Evolutionary conservation across 1,140 invertebrate genomes (phyloP).

Genomic region (Bombus pyrosoma): DNA sequence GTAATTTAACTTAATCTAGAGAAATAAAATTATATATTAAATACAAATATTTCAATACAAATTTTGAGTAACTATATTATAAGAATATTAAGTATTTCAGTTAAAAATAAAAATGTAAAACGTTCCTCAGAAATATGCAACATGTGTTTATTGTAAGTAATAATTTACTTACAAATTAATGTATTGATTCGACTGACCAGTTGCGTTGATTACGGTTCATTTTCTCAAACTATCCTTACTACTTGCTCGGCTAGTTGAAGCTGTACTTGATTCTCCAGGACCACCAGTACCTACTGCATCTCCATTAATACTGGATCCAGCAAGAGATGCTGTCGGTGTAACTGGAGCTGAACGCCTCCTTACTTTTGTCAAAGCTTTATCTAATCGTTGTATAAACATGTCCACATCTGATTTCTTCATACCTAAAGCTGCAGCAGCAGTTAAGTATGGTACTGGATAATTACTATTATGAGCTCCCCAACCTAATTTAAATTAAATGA

Average conservation of each 20-base stretch:
- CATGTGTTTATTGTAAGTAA: conserved; percentile 56
- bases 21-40: background rate
- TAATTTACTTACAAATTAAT: conserved; percentile 74
- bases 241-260: conserved; percentile 83
- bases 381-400: conserved; percentile 85
- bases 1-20: background rate
- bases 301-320: conserved; percentile 79
- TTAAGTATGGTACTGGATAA: conserved; percentile 87
- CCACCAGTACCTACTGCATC: conserved; percentile 76
- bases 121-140: conserved; percentile 52
- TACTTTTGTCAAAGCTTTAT: conserved; percentile 84
- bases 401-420: conserved; percentile 87
- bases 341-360: conserved; percentile 82
- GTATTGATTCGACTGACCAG: conserved; percentile 80
- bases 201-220: conserved; percentile 82
- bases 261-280: conserved; percentile 80
- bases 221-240: conserved; percentile 84
- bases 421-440: conserved; percentile 88
- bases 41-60: background rate
- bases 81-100: background rate
- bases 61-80: conserved; percentile 3
- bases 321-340: conserved; percentile 81
- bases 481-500: conserved; percentile 78
- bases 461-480: conserved; percentile 88
- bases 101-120: background rate